Evolutionary conservation across 2,797 vertebrate species (phyloP).

Genomic region (Paedocypris micromegethes): DNA sequence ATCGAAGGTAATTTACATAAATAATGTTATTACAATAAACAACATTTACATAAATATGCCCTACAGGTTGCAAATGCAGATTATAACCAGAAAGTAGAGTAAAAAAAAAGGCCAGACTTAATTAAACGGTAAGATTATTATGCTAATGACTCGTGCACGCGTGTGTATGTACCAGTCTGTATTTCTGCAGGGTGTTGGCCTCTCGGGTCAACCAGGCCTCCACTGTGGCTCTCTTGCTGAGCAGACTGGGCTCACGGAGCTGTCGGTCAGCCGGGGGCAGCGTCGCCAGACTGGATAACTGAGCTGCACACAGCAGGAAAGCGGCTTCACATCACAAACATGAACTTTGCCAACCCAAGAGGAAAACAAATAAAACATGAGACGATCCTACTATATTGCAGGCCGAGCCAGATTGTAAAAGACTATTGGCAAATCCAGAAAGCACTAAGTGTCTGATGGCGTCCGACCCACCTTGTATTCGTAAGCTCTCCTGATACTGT

Average conservation of each 20-base stretch:
- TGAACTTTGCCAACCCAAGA: not conserved
- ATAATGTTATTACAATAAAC: too few species aligned
- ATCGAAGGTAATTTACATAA: too few species aligned
- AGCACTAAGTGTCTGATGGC: not conserved
- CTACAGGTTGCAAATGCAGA: too few species aligned
- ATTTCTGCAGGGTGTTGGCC: conserved; percentile 92
- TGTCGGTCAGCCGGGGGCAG: conserved; percentile 79
- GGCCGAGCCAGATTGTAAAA: too few species aligned
- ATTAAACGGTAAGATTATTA: not conserved
- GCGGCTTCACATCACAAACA: not conserved
- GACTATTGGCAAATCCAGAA: too few species aligned
- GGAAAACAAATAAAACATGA: not conserved
- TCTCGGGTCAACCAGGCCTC: conserved; percentile 91
- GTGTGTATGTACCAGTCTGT: conserved; percentile 77
- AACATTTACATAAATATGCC: too few species aligned
- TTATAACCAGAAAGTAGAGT: too few species aligned
- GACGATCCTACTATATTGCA: too few species aligned
- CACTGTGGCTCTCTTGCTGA: conserved; percentile 85
- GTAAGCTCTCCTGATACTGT: conserved; percentile 82
- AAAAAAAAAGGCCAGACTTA: too few species aligned
- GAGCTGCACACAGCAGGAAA: conserved; percentile 65
- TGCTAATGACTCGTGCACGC: conserved; percentile 6
- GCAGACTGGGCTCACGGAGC: conserved; percentile 79
- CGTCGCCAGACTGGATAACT: conserved; percentile 79
- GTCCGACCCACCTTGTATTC: conserved; percentile 70